Evolutionary conservation across 1,140 invertebrate species (phyloP), one percentile per base, ranked within the genome.

Genomic region (Diploscapter pachys): DNA sequence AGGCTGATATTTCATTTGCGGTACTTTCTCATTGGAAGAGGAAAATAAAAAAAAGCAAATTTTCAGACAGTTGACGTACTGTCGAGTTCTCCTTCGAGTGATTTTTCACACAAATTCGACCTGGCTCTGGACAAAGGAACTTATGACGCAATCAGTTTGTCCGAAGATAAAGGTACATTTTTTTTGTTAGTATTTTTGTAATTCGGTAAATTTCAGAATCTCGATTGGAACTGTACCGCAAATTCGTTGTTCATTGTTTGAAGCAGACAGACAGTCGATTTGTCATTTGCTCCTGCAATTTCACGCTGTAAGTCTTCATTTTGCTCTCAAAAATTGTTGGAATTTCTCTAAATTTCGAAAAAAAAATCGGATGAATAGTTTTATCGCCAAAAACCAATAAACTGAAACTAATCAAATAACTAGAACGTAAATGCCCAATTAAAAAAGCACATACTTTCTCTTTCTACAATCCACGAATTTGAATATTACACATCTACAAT

Each of bases 261-360:
- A 75, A 51, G 13, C 3, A 9, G 4, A 13, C 48, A 61, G 88
- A 91, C 82, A 86, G n/a, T 71, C 9, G 91, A 55, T 92, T 96
- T 75, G 87, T 95, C 4, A 90, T 98, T 72, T 93, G 93, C 2
- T 95, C 94, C 0, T 97, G 94, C 86, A 96, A 96, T 85, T 96
- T 94, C 93, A 96, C 94, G 0, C 90, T 92, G 80, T 82, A 76
- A 70, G 67, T 63, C 11, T 31, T 31, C 31, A 31, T 31, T 31
- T 31, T 31, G 31, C 31, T 31, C 31, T 31, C 31, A 31, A 31
- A 31, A 31, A 31, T 31, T 31, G 31, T 31, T 31, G 31, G 1
- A 31, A 31, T 31, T n/a, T n/a, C 31, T 31, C 31, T 31, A 31
- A 31, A 31, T 31, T 31, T 31, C 1, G 31, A 31, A 31, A 31